Evolutionary conservation across 2,797 vertebrate species (phyloP), one percentile per base, ranked within the genome.

Genomic region (Urocyon cinereoargenteus): DNA sequence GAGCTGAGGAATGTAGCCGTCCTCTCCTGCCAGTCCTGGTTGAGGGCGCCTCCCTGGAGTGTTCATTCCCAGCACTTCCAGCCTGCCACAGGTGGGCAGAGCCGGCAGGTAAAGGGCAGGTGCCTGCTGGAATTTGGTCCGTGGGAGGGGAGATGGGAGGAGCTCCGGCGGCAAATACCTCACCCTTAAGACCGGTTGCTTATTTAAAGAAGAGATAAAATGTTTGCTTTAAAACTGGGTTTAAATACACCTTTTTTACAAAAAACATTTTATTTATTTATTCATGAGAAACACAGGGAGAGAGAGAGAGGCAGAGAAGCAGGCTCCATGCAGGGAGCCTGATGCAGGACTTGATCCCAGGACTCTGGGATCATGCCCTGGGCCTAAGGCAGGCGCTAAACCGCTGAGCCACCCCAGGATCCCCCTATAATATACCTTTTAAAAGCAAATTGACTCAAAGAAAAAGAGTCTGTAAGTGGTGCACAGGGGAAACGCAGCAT

Each of bases 141-240:
- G 59, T 61, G 49, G 72, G 72, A 86, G 62, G 31, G 78, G 61
- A 45, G 55, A 3, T 19, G 61, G 85, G 85, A 0, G 1, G 84
- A 66, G 62, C 16, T n/a, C 73, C 1, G 0, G 57, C 51, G 13
- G 22, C 59, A 19, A 86, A 34, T 9, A 19, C 83, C 83, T 88
- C 77, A 8, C 36, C 12, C 26, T 88, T 55, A 55, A n/a, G n/a
- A 11, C 55, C 16, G 14, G 51, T 14, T n/a, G 84, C 57, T 88
- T 87, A 66, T 24, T 66, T 53, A 28, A 40, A 64, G 59, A 45
- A 31, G 68, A 72, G 64, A 53, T 53, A 45, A 93, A 72, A 21
- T 40, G 62, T 93, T 78, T n/a, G 16, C 77, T 91, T 70, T 51
- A 77, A 89, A 88, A 72, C 18, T 5, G 22, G 28, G 45, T 78